Conservation (phyloP, 2,113 vertebrate species). For the Symphodus melops region DNA sequence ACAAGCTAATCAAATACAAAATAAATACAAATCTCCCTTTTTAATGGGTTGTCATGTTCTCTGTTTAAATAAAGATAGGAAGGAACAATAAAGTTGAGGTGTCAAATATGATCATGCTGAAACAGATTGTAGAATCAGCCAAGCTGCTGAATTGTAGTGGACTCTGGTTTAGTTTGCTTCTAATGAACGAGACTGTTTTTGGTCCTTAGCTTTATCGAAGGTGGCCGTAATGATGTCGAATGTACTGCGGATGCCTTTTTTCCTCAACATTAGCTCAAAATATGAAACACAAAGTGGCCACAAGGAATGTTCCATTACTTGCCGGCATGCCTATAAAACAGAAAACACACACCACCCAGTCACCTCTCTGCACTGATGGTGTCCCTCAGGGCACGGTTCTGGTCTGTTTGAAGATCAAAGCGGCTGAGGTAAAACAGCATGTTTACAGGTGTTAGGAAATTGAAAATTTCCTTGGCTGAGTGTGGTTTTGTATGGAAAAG, state of each 20-base stretch:
- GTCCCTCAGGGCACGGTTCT: slow-evolving; percentile 66
- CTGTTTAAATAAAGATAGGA: slow-evolving; percentile 41
- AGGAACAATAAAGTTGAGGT: neutral
- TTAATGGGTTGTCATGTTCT: slow-evolving; percentile 27
- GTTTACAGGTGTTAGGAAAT: slow-evolving; percentile 81
- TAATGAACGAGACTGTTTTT: neutral
- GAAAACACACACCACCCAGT: slow-evolving; percentile 65
- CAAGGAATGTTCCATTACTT: slow-evolving; percentile 58
- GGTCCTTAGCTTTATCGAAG: neutral
- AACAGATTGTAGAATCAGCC: too few species aligned
- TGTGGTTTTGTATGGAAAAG: slow-evolving; percentile 56
- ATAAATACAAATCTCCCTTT: neutral
- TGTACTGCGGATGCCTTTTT: neutral
- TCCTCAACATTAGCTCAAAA: slow-evolving; percentile 16
- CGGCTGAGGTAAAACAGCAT: slow-evolving; percentile 68
- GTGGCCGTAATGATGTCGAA: slow-evolving; percentile 8
- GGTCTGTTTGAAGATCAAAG: slow-evolving; percentile 80
- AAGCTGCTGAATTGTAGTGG: too few species aligned
- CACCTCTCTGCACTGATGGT: slow-evolving; percentile 50
- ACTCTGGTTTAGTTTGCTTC: too few species aligned
- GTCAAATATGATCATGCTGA: neutral
- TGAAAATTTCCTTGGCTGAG: slow-evolving; percentile 72
- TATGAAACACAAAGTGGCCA: slow-evolving; percentile 59
- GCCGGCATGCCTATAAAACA: slow-evolving; percentile 62
- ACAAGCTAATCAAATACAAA: slow-evolving; percentile 32